phyloP scores from a whole-genome alignment of 2,797 vertebrate species.

The Carcharodon carcharias region DNA sequence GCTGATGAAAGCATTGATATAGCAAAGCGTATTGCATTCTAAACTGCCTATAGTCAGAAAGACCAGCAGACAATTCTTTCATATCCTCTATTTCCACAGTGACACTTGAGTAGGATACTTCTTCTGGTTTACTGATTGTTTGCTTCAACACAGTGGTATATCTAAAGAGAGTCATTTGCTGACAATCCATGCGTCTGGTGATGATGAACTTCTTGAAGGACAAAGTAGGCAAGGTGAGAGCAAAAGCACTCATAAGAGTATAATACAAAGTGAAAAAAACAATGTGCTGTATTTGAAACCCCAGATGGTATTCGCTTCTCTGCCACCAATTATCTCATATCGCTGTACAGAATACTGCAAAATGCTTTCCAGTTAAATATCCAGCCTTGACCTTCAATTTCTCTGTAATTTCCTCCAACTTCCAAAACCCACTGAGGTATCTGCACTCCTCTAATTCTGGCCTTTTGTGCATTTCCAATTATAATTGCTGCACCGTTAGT shows the following conservation, averaged over 20 bases:
- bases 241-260: background rate
- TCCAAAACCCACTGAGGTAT: background rate
- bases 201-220: constrained; percentile 26
- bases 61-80: constrained; percentile 36
- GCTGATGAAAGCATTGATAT: constrained; percentile 40
- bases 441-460: background rate
- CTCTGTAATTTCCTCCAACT: background rate
- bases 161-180: constrained; percentile 36
- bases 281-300: background rate
- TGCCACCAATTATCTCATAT: constrained; percentile 36
- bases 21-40: constrained; percentile 35
- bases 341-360: background rate
- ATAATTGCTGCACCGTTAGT: background rate
- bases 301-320: background rate
- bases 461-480: background rate
- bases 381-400: background rate
- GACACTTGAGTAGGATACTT: constrained; percentile 41
- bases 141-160: constrained; percentile 39
- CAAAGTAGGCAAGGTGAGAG: background rate
- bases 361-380: background rate
- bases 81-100: constrained; percentile 39
- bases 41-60: constrained; percentile 33
- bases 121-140: constrained; percentile 39
- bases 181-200: background rate
- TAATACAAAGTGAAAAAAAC: background rate